Evolutionary conservation across 2,113 vertebrate species (phyloP), one percentile per base, ranked within the genome.

Genomic region (Dipodomys stephensi): DNA sequence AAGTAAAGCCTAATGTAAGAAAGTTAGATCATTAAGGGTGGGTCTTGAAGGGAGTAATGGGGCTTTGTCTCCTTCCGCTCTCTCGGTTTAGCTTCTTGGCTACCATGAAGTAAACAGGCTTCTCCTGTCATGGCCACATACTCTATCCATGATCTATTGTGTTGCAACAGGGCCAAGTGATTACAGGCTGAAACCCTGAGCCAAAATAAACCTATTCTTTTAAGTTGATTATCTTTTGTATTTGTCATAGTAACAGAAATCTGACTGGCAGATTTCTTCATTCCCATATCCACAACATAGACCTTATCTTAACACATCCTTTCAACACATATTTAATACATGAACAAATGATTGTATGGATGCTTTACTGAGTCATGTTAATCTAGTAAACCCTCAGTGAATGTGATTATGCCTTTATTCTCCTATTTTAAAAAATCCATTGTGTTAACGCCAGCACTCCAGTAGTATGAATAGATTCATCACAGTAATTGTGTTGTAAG

Each of bases 281-380:
- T 44, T 71, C 1, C 80, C 53, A 32, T 80, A 71, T 67, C n/a
- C 16, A 16, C 35, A 71, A 30, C 23, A 73, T 30, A 64, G 22
- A 62, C 19, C 71, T 93, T 72, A 53, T 73, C 46, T 83, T 76
- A 84, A 4, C 71, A 39, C 4, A 92, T 25, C 0, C 4, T 85
- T 82, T 92, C 57, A 92, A 53, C 19, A 86, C 68, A 94, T 27
- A 30, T 80, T 83, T 83, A 91, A 85, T 88, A 30, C 79, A 71
- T 71, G 32, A 93, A 85, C 49, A 94, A 93, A 87, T 90, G 25
- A 46, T 44, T 76, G 3, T 6, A 44, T 71, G 6, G 32, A 65
- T 94, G 46, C 19, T 77, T 88, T 83, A 72, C 1, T 88, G 76
- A 88, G 28, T 76, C 30, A 27, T 30, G 64, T 39, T 74, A 88